These are phyloP conservation scores for Dermochelys coriacea DNA, from an alignment of 2,797 vertebrate species.

Conservation along the genomic window DNA sequence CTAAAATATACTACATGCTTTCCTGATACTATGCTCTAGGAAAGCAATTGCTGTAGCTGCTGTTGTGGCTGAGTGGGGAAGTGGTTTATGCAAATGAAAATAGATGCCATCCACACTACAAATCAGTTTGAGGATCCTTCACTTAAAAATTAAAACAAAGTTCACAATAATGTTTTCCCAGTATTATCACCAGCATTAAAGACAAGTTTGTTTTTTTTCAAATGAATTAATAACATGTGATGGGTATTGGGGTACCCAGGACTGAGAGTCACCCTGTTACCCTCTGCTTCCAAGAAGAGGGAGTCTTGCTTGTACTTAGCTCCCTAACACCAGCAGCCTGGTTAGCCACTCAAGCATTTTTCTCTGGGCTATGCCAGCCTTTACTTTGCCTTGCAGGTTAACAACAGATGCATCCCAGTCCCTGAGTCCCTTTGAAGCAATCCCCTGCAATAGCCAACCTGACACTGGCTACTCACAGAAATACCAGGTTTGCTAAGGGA, in stretches of 20 bases:
- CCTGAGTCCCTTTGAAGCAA: neutral
- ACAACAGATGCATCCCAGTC: neutral
- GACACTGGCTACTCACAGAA: neutral
- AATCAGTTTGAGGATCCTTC: neutral
- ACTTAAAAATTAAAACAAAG: neutral
- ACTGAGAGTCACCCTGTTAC: neutral
- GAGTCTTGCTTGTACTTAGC: neutral
- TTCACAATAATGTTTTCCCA: neutral
- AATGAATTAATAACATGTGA: neutral
- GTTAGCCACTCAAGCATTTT: neutral
- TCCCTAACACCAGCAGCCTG: neutral
- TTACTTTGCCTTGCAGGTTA: neutral
- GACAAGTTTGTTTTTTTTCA: neutral
- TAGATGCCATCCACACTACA: neutral
- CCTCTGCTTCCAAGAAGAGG: neutral
- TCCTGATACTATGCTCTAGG: neutral
- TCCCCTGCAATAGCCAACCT: neutral
- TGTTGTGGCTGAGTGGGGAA: neutral
- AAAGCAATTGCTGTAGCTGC: neutral
- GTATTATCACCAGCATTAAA: neutral
- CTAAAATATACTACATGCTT: neutral
- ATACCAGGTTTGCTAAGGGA: too few relatives aligned
- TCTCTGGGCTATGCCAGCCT: neutral
- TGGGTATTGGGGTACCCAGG: neutral
- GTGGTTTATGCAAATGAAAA: neutral